Conservation (phyloP, 2,113 vertebrate genomes). For the Campylomormyrus numenius region DNA sequence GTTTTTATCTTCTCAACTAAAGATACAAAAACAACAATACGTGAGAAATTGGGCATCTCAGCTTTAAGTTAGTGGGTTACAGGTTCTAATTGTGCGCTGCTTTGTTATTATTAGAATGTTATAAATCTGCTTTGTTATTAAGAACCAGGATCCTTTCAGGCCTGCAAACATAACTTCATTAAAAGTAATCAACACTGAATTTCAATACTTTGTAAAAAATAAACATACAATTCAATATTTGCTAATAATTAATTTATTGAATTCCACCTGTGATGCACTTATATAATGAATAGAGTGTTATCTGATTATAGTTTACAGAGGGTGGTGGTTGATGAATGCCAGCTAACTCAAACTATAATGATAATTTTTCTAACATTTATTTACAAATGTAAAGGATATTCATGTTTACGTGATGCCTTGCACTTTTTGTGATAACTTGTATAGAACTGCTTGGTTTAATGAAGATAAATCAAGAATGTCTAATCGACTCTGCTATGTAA, state of each 20-base stretch:
- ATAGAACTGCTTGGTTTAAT: neutral
- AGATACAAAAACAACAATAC: neutral
- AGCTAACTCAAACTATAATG: neutral
- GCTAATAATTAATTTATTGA: neutral
- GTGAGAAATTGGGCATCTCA: neutral
- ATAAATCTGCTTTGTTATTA: neutral
- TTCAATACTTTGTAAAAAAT: neutral
- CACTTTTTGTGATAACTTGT: neutral
- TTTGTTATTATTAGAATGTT: neutral
- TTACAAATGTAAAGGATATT: neutral
- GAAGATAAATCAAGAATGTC: neutral
- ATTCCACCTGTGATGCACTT: neutral
- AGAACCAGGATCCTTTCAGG: neutral
- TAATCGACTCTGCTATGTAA: neutral
- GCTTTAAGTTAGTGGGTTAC: neutral
- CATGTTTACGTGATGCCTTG: neutral
- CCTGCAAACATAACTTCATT: neutral
- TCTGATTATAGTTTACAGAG: slow-evolving; percentile 54
- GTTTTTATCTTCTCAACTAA: neutral
- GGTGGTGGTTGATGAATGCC: slow-evolving; percentile 31
- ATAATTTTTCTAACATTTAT: neutral
- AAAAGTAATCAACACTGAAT: neutral
- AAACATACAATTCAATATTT: neutral
- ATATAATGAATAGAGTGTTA: neutral
- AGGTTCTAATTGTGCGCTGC: neutral